phyloP scores from a whole-genome alignment of 2,113 vertebrate species.

The Phaethon lepturus region DNA sequence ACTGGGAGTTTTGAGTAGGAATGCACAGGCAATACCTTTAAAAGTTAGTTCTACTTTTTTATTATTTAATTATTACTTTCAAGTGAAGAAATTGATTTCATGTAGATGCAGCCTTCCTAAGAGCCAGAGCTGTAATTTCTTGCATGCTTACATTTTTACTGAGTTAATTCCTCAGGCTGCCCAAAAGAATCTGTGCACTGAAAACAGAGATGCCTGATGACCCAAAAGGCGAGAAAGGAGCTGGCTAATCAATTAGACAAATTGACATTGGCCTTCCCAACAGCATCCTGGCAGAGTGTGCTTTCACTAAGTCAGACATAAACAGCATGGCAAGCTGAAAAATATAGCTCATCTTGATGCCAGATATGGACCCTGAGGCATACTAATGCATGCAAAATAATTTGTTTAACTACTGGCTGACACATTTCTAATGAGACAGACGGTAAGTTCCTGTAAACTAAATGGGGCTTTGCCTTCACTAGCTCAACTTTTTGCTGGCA shows the following conservation, averaged over 20 bases:
- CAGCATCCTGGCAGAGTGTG: conserved; percentile 8
- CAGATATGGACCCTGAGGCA: conserved; percentile 12
- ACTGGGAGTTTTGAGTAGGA: not conserved
- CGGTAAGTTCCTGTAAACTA: not conserved
- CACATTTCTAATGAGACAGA: not conserved
- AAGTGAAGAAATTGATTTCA: not conserved
- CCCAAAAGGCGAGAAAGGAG: not conserved
- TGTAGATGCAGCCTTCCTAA: not conserved
- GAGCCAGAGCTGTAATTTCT: not conserved
- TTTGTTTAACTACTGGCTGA: not conserved
- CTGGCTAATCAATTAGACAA: conserved; percentile 36
- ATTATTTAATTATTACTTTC: not conserved
- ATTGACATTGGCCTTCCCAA: conserved; percentile 24
- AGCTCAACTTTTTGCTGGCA: not conserved
- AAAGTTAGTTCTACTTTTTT: not conserved
- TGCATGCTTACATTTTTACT: not conserved
- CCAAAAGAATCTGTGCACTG: not conserved
- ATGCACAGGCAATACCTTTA: not conserved
- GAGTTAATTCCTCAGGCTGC: not conserved
- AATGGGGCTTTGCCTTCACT: not conserved
- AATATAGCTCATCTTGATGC: not conserved
- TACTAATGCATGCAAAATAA: not conserved
- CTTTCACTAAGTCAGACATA: conserved; percentile 13
- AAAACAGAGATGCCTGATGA: not conserved
- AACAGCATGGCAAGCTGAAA: conserved; percentile 18